phyloP scores from a whole-genome alignment of 2,797 vertebrate genomes.

The Sebastes minor region DNA sequence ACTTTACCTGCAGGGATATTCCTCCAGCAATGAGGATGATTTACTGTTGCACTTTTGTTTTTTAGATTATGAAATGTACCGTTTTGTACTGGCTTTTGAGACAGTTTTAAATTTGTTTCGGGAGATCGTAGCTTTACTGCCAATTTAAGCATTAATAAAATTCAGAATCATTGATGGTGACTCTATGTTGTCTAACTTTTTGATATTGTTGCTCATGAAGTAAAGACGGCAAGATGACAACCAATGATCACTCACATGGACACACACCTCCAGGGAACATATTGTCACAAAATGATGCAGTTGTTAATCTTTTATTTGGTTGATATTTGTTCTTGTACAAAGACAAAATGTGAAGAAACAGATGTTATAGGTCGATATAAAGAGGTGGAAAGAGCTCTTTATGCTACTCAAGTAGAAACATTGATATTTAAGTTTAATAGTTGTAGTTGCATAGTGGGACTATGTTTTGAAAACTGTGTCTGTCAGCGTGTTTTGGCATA shows the following conservation, averaged over 20 bases:
- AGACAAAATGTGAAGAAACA: background rate
- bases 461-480: background rate
- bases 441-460: background rate
- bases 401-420: background rate
- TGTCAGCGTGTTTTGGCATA: background rate
- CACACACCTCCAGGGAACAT: background rate
- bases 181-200: background rate
- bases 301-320: slow-evolving; percentile 37
- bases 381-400: background rate
- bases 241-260: background rate
- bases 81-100: background rate
- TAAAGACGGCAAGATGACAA: background rate
- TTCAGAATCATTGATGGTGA: background rate
- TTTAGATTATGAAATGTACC: background rate
- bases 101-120: background rate
- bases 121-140: background rate
- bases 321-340: background rate
- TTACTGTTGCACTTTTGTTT: background rate
- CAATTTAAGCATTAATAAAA: background rate
- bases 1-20: background rate
- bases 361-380: background rate
- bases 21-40: background rate
- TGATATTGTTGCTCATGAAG: background rate
- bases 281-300: background rate
- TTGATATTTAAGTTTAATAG: background rate